phyloP scores from a whole-genome alignment of 1,140 invertebrate species.

The Drosophila obscura region DNA sequence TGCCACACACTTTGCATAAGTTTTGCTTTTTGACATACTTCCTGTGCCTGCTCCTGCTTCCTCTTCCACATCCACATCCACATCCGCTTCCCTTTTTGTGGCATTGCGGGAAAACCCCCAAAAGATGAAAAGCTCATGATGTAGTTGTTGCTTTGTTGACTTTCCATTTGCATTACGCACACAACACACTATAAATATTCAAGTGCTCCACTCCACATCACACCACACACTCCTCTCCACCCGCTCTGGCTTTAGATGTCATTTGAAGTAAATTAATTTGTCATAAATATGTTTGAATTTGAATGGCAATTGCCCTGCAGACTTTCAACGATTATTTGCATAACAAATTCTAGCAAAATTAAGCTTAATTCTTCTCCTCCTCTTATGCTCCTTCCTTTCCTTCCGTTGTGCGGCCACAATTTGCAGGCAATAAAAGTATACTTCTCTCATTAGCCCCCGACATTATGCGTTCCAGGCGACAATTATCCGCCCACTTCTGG shows the following conservation, averaged over 20 bases:
- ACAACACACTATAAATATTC: constrained; percentile 66
- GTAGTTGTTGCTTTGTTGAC: constrained; percentile 40
- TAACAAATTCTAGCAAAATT: constrained; percentile 1
- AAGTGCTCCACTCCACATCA: constrained; percentile 13
- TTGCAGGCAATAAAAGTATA: constrained; percentile 71
- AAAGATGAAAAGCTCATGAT: constrained; percentile 1
- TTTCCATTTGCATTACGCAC: constrained; percentile 60
- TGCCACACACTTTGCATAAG: constrained; percentile 76
- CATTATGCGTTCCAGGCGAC: constrained; percentile 74
- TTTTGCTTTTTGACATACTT: constrained; percentile 74
- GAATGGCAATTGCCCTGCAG: constrained; percentile 12
- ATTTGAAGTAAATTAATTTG: constrained; percentile 70
- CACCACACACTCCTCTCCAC: constrained; percentile 15
- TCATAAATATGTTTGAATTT: constrained; percentile 58
- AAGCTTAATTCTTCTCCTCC: constrained; percentile 1
- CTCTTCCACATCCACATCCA: constrained; percentile 13
- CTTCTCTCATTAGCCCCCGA: constrained; percentile 77
- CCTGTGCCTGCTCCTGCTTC: constrained; percentile 10
- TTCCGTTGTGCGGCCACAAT: constrained; percentile 17
- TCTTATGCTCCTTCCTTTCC: too few relatives aligned
- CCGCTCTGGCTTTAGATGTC: constrained; percentile 19
- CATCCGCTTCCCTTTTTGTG: constrained; percentile 8
- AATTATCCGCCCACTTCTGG: constrained; percentile 55
- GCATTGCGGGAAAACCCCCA: constrained; percentile 14
- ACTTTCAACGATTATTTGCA: constrained; percentile 20